Evolutionary conservation across 2,113 vertebrate species (phyloP).

Genomic region (Chaetorhynchus papuensis): DNA sequence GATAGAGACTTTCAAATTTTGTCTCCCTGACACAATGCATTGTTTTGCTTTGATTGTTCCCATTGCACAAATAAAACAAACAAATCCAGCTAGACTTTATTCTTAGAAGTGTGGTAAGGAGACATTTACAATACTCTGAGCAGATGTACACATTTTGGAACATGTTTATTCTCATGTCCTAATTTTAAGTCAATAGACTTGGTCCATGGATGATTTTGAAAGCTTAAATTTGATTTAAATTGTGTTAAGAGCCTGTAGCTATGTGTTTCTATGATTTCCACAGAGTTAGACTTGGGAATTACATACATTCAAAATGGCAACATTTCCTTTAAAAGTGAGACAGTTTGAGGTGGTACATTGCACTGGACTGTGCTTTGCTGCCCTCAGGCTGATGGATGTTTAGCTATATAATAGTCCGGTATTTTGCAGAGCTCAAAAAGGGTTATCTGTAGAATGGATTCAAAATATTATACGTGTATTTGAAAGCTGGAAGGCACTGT

Average conservation of each 20-base stretch:
- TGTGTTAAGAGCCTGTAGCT: neutral
- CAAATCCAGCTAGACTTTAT: neutral
- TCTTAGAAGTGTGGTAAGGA: neutral
- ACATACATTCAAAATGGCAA: neutral
- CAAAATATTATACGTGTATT: neutral
- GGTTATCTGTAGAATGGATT: neutral
- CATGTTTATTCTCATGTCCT: neutral
- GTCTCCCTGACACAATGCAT: accelerated
- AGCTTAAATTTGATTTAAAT: neutral
- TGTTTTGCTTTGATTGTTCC: neutral
- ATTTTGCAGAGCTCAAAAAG: neutral
- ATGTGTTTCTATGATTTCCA: neutral
- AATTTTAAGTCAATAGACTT: neutral
- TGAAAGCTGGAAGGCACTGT: neutral
- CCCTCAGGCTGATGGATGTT: neutral
- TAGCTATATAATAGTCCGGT: neutral
- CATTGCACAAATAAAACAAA: neutral
- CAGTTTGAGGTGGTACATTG: accelerated
- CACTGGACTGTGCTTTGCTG: neutral
- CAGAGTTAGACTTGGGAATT: neutral
- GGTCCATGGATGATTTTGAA: neutral
- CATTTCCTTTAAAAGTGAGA: neutral
- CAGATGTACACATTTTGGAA: neutral
- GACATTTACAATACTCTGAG: neutral
- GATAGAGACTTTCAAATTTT: neutral